A percentile compares a stretch with the other conserved stretches of the same genome.
phyloP scores from a whole-genome alignment of 2,797 vertebrate species.

The Scyliorhinus canicula region DNA sequence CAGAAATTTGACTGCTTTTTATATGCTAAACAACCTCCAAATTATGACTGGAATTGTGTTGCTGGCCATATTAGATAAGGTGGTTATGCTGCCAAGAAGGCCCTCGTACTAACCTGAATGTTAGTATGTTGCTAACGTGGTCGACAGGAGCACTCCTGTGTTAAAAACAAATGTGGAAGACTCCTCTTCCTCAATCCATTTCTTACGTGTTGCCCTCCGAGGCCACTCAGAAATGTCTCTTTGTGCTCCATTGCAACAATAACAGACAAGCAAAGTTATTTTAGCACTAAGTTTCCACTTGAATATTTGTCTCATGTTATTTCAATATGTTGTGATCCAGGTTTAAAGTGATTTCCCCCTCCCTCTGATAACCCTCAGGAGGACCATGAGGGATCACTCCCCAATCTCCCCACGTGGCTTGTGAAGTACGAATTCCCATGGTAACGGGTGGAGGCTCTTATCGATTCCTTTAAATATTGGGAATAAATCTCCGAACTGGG shows the following conservation, averaged over 20 bases:
- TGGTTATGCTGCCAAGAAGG: neutral
- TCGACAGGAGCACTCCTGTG: neutral
- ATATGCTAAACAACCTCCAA: neutral
- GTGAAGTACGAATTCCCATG: too few relatives aligned
- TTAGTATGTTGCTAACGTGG: too few relatives aligned
- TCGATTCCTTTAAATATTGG: too few relatives aligned
- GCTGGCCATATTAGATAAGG: neutral
- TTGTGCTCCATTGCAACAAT: neutral
- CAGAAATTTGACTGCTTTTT: neutral
- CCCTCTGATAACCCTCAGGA: too few relatives aligned
- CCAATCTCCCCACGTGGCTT: too few relatives aligned
- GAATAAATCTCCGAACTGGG: too few relatives aligned
- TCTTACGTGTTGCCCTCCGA: too few relatives aligned
- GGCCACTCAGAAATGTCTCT: too few relatives aligned
- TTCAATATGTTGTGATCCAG: neutral
- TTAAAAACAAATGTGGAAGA: too few relatives aligned
- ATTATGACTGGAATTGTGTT: neutral
- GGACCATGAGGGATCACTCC: too few relatives aligned
- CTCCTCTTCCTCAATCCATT: too few relatives aligned
- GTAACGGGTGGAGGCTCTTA: too few relatives aligned
- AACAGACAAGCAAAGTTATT: neutral
- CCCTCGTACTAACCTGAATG: neutral
- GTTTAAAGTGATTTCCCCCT: neutral
- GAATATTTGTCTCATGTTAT: neutral
- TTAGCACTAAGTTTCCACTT: neutral